Conservation (phyloP, 2,888 invertebrate species). For the Erpobdella octoculata region DNA sequence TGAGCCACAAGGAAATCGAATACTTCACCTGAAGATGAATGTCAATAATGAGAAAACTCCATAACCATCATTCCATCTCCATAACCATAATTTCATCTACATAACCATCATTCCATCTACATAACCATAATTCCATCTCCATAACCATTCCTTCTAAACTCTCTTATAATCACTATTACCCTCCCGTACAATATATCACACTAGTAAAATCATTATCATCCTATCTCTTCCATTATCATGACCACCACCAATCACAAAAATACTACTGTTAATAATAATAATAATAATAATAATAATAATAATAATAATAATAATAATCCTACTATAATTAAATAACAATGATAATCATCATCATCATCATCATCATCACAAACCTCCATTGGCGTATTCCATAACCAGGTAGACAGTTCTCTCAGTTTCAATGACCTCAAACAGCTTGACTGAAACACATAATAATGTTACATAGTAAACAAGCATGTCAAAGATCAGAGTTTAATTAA, state of each 20-base stretch:
- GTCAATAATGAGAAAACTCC: background rate
- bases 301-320: too few species aligned
- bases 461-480: too few species aligned
- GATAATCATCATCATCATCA: background rate
- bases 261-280: background rate
- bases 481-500: too few species aligned
- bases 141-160: too few species aligned
- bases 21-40: constrained; percentile 64
- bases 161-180: too few species aligned
- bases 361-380: constrained; percentile 62
- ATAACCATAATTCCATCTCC: too few species aligned
- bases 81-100: background rate
- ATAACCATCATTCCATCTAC: background rate
- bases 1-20: constrained; percentile 81
- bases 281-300: background rate
- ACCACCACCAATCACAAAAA: background rate
- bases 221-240: too few species aligned
- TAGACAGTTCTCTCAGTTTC: constrained; percentile 99
- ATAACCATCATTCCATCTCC: background rate
- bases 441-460: too few species aligned
- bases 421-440: constrained; percentile 81
- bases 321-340: too few species aligned
- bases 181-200: too few species aligned
- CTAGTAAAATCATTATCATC: too few species aligned
- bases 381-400: constrained; percentile 99